A percentile compares a stretch with the other conserved stretches of the same genome.
Evolutionary conservation across 1,140 invertebrate genomes (phyloP).

Genomic region (Nasonia giraulti): DNA sequence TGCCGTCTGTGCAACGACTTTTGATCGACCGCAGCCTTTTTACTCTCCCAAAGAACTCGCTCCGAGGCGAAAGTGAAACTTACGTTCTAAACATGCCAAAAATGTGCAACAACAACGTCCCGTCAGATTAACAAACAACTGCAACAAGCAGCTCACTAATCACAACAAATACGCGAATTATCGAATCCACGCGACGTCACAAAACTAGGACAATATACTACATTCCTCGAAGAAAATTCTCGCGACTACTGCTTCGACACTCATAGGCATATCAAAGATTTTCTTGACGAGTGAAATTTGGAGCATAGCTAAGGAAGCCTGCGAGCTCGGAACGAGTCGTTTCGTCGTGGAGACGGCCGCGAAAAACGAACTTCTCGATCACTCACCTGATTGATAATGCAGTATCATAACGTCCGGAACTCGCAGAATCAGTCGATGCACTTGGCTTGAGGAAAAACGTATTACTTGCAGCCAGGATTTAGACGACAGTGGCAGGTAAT

Average conservation of each 20-base stretch:
- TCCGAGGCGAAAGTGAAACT: background rate
- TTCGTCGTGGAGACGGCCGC: background rate
- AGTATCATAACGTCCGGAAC: slow-evolving; percentile 31
- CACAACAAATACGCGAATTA: background rate
- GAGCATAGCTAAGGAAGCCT: background rate
- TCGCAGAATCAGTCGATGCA: background rate
- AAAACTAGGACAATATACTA: background rate
- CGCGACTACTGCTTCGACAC: background rate
- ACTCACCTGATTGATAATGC: slow-evolving; percentile 25
- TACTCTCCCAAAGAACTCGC: background rate
- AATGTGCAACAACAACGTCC: background rate
- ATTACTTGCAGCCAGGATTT: slow-evolving; percentile 10
- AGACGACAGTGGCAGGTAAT: background rate
- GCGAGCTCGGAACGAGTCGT: background rate
- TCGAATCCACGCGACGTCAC: background rate
- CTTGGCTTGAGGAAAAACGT: background rate
- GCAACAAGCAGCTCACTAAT: background rate
- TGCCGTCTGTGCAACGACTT: background rate
- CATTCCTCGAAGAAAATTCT: background rate
- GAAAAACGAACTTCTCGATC: background rate
- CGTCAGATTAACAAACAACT: slow-evolving; percentile 11
- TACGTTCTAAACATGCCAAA: background rate
- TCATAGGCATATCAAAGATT: background rate
- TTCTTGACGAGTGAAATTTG: slow-evolving; percentile 9
- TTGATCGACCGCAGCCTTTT: background rate